Conservation (phyloP, 2,888 invertebrate genomes). For the Diaperis boleti region DNA sequence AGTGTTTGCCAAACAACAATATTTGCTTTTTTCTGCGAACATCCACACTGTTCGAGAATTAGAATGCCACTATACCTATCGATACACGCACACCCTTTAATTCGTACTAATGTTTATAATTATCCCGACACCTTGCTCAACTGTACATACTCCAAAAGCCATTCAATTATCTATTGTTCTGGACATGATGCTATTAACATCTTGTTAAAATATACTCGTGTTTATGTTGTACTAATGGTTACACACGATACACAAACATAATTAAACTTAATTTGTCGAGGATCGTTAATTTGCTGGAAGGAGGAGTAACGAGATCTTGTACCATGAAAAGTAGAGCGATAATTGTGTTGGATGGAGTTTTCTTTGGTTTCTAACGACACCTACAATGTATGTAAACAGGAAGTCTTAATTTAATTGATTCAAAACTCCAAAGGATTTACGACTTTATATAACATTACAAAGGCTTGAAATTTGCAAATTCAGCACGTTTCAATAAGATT, state of each 20-base stretch:
- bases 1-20: slow-evolving; percentile 65
- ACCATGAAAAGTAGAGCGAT: neutral
- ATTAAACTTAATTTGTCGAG: slow-evolving; percentile 37
- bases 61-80: slow-evolving; percentile 44
- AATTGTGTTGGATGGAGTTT: neutral
- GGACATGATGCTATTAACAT: slow-evolving; percentile 32
- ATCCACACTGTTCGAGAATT: slow-evolving; percentile 52
- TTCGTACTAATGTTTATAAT: slow-evolving; percentile 4
- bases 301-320: neutral
- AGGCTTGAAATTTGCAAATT: no score
- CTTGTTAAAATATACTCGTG: slow-evolving; percentile 34
- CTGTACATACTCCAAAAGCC: slow-evolving; percentile 15
- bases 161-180: slow-evolving; percentile 35
- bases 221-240: slow-evolving; percentile 38
- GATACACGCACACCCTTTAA: slow-evolving; percentile 22
- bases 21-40: slow-evolving; percentile 60
- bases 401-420: no score
- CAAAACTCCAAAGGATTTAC: no score
- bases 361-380: no score
- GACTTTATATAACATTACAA: no score
- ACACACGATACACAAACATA: slow-evolving; percentile 35
- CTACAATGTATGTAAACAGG: no score
- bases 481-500: no score
- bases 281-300: slow-evolving; percentile 29
- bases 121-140: slow-evolving; percentile 7